phyloP scores from a whole-genome alignment of 2,113 vertebrate species.

The Pelecanus crispus region DNA sequence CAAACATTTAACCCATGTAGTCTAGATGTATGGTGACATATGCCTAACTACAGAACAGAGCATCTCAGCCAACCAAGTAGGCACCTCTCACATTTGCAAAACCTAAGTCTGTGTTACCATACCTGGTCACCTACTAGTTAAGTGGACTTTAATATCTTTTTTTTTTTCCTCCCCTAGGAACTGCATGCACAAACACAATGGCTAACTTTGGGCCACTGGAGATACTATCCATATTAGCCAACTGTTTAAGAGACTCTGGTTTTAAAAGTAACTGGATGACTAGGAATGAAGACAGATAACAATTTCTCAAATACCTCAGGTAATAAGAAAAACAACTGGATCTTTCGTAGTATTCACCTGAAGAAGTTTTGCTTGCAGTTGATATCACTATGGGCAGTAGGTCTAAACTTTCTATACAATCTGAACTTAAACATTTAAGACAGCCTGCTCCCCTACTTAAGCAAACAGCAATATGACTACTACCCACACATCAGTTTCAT shows the following conservation, averaged over 20 bases:
- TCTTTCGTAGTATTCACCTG: neutral
- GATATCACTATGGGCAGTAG: neutral
- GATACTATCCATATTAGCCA: neutral
- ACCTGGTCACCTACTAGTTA: neutral
- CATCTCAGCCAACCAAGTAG: neutral
- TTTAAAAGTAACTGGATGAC: neutral
- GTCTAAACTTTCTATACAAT: neutral
- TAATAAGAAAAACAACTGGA: neutral
- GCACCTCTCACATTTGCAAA: neutral
- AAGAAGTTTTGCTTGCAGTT: neutral
- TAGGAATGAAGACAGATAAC: neutral
- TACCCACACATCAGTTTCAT: neutral
- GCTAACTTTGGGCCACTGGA: neutral
- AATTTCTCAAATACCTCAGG: neutral
- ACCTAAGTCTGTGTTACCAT: neutral
- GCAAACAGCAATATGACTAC: neutral
- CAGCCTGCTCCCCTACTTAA: neutral
- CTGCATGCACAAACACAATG: neutral
- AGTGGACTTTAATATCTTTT: neutral
- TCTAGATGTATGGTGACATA: neutral
- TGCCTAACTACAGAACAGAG: neutral
- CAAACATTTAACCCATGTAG: neutral
- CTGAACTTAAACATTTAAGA: neutral
- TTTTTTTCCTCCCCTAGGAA: neutral
- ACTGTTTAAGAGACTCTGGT: neutral